A percentile compares a stretch with the other conserved stretches of the same genome.
Evolutionary conservation across 1,140 invertebrate genomes (phyloP).

Genomic region (Trichogramma pretiosum): DNA sequence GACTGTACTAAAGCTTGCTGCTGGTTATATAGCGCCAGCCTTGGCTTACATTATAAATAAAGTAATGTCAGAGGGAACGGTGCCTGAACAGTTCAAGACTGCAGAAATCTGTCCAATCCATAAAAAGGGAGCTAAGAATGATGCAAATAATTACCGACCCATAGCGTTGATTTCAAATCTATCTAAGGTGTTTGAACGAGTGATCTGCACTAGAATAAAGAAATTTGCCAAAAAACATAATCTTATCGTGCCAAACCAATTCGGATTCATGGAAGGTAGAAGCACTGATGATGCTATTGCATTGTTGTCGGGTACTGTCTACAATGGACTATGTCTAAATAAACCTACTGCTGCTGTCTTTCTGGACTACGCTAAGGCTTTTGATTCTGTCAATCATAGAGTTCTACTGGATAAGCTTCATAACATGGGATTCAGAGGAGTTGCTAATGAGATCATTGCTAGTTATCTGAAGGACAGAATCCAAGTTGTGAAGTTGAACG

Average conservation of each 20-base stretch:
- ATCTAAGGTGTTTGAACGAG: background rate
- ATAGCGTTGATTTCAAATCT: background rate
- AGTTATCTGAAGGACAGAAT: background rate
- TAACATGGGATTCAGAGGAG: background rate
- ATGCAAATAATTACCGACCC: background rate
- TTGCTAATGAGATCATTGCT: background rate
- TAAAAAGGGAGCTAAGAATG: background rate
- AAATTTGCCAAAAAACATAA: background rate
- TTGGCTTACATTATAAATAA: background rate
- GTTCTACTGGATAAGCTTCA: background rate
- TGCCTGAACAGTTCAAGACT: background rate
- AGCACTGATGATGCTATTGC: background rate
- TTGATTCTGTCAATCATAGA: background rate
- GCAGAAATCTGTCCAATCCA: no score
- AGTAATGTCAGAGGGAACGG: background rate
- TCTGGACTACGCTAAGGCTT: background rate
- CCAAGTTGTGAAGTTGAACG: background rate
- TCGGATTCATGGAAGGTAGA: background rate
- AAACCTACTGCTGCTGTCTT: background rate
- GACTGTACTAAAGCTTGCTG: background rate
- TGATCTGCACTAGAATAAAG: background rate
- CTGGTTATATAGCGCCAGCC: background rate
- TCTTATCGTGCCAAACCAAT: background rate
- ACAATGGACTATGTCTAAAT: background rate
- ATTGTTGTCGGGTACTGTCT: background rate